Evolutionary conservation across 2,113 vertebrate species (phyloP), one percentile per base, ranked within the genome.

Genomic region (Cynoglossus semilaevis): DNA sequence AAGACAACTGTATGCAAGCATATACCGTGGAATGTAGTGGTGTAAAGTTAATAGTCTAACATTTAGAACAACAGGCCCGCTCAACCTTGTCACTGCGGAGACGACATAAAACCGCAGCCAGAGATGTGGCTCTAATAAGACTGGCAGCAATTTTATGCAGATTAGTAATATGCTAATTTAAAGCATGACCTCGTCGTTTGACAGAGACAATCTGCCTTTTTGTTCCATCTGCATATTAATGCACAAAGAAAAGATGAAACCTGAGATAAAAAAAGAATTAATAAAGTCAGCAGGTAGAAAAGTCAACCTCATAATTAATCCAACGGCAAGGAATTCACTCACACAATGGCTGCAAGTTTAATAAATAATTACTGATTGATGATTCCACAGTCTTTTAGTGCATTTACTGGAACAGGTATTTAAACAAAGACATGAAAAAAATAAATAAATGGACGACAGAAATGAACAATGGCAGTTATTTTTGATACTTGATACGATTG

Each of bases 221-320:
- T 85, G 85, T 85, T 86, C 84, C 75, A 87, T 87, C 83, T 88
- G 84, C 88, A 88, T 87, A 86, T 88, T 90, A 85, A 89, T 87
- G 63, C 60, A 55, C 60, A 56, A 78, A 76, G 80, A 85, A 67
- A 58, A 81, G 84, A 90, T 83, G 68, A 82, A 85, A 79, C 79
- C 72, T 64, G 74, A 79, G 85, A 81, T 85, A 82, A 82, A 78
- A 85, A 87, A 87, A 85, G 63, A 60, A 79, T 87, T 80, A 82
- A 85, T 83, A 80, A 88, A 83, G 83, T 76, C 83, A 87, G 81
- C 80, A 88, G 87, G 86, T 90, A 85, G n/a, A n/a, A 79, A 83
- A 85, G 40, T 52, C 67, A 41, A 73, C 51, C 51, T 69, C 67
- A 61, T 84, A 86, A 87, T 88, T 89, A 85, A 89, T 85, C 81